Evolutionary conservation across 2,888 invertebrate genomes (phyloP).

Genomic region (Andrena chrysosceles): DNA sequence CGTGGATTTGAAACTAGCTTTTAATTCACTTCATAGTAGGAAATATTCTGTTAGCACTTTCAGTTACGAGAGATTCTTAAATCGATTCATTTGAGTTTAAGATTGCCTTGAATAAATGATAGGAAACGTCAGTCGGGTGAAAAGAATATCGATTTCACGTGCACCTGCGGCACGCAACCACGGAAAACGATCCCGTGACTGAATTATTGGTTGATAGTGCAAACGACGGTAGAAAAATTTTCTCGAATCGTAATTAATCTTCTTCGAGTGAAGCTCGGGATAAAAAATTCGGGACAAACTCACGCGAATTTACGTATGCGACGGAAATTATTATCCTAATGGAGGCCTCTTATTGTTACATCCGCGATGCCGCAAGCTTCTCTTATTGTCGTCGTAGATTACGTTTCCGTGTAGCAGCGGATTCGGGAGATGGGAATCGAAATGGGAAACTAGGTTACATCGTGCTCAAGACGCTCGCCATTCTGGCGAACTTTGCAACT

Average conservation of each 20-base stretch:
- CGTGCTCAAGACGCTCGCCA: slow-evolving; percentile 31
- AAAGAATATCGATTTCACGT: slow-evolving; percentile 42
- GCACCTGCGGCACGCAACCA: slow-evolving; percentile 18
- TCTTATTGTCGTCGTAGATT: slow-evolving; percentile 50
- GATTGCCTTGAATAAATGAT: neutral
- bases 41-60: too few relatives aligned
- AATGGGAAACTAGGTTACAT: slow-evolving; percentile 51
- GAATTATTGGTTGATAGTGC: slow-evolving; percentile 18
- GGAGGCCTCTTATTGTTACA: slow-evolving; percentile 37
- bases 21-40: too few relatives aligned
- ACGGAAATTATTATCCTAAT: slow-evolving; percentile 49
- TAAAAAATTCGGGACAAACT: slow-evolving; percentile 15
- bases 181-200: slow-evolving; percentile 9
- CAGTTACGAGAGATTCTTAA: too few relatives aligned
- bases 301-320: slow-evolving; percentile 16
- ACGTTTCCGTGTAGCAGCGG: slow-evolving; percentile 45
- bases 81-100: neutral
- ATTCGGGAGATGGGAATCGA: slow-evolving; percentile 46
- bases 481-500: slow-evolving; percentile 47
- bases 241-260: too few relatives aligned
- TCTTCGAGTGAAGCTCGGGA: too few relatives aligned
- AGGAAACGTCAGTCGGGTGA: slow-evolving; percentile 23
- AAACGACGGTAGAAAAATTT: neutral
- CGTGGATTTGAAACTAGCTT: too few relatives aligned
- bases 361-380: slow-evolving; percentile 39